Evolutionary conservation across 1,140 invertebrate species (phyloP), one percentile per base, ranked within the genome.

Genomic region (Drosophila novamexicana): DNA sequence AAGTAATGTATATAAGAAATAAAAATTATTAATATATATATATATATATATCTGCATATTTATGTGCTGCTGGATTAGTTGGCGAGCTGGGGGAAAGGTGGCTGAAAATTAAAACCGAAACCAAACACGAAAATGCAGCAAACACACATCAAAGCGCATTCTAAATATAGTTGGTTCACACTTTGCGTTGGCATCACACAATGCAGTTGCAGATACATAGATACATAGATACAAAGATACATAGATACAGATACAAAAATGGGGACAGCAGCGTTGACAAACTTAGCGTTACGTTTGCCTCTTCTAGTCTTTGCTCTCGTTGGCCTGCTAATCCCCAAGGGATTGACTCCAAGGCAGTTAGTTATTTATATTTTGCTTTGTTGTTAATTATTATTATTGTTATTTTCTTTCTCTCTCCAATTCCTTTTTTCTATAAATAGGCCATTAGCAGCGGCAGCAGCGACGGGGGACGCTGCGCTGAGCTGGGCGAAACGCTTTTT

Each of bases 81-180:
- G 22, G 57, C 6, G 42, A 9, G 14, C 1, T 6, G 32, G 32
- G 12, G 6, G 4, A 18, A 40, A 12, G 34, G 53, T 18, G 62
- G 58, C 63, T 52, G 53, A 78, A 74, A 80, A 50, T 56, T 39
- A 22, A 45, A 54, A 56, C 9, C 44, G 32, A 71, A 62, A 47
- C 57, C n/a, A 65, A 64, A 73, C 40, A 64, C 72, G n/a, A 40
- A 64, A 77, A 57, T 37, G 58, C 65, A 57, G 50, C 72, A 71
- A 56, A 58, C 59, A 77, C 75, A 74, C 78, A 74, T 79, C 68
- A 82, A 88, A 83, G 82, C 81, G 68, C 32, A 36, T 61, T 86
- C 82, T 86, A 86, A 88, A 79, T 86, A 79, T 86, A 86, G 76
- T 69, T 37, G 22, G 54, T 79, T 88, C 83, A 83, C 79, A 88